Evolutionary conservation across 2,888 invertebrate genomes (phyloP).

Genomic region (Xestobium rufovillosum): DNA sequence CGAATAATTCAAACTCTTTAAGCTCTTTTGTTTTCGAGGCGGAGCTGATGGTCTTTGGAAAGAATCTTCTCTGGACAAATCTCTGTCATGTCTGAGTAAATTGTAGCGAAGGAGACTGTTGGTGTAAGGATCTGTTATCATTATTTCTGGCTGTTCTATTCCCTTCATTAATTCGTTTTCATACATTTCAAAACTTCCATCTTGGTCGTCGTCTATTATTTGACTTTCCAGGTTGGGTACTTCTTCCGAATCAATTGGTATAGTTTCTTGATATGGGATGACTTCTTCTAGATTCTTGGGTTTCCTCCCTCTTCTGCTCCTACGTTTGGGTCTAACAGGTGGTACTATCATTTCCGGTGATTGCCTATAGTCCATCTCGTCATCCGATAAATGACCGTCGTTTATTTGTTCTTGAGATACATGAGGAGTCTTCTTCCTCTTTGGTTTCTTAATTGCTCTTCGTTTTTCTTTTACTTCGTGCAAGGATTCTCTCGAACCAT

Average conservation of each 20-base stretch:
- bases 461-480: constrained; percentile 49
- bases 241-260: constrained; percentile 24
- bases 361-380: constrained; percentile 25
- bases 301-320: constrained; percentile 40
- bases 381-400: not conserved
- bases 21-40: constrained; percentile 35
- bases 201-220: constrained; percentile 3
- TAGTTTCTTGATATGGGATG: constrained; percentile 41
- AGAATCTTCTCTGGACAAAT: constrained; percentile 5
- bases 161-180: constrained; percentile 46
- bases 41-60: constrained; percentile 36
- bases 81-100: not conserved
- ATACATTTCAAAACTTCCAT: constrained; percentile 27
- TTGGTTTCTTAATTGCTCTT: constrained; percentile 41
- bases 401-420: constrained; percentile 38
- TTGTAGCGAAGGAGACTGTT: constrained; percentile 18
- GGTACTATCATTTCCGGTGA: constrained; percentile 33
- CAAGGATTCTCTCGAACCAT: constrained; percentile 32
- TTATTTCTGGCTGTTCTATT: constrained; percentile 49
- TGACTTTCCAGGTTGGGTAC: constrained; percentile 7
- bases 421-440: constrained; percentile 41
- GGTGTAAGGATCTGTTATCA: constrained; percentile 33
- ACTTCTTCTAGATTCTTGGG: constrained; percentile 28
- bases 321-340: constrained; percentile 51
- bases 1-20: constrained; percentile 38